Evolutionary conservation across 2,113 vertebrate genomes (phyloP).

Genomic region (Gallinago media): DNA sequence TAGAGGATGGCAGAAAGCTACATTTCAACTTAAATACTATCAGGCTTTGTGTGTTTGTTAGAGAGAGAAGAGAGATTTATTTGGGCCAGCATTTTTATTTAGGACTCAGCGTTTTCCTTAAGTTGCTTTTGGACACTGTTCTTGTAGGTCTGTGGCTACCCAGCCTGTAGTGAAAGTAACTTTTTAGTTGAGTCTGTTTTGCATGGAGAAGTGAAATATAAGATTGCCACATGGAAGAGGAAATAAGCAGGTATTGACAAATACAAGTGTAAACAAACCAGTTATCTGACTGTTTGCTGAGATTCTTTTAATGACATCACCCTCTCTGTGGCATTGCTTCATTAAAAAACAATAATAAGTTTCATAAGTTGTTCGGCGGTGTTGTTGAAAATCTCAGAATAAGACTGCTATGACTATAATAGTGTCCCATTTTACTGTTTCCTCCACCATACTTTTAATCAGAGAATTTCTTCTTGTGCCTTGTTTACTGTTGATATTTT

Average conservation of each 20-base stretch:
- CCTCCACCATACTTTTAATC: slow-evolving; percentile 76
- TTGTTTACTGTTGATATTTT: slow-evolving; percentile 89
- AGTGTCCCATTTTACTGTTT: slow-evolving; percentile 47
- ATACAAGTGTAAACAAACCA: neutral
- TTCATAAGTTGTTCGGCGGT: slow-evolving; percentile 13
- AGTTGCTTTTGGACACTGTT: neutral
- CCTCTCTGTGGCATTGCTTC: slow-evolving; percentile 39
- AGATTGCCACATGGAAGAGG: neutral
- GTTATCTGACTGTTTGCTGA: slow-evolving; percentile 12
- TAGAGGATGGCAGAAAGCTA: neutral
- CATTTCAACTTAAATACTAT: neutral
- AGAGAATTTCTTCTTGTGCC: slow-evolving; percentile 82
- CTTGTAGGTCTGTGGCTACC: neutral
- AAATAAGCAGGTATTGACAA: neutral
- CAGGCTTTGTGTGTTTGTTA: neutral
- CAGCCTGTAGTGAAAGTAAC: neutral
- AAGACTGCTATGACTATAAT: slow-evolving; percentile 6
- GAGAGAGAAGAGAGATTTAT: neutral
- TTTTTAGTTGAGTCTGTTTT: neutral
- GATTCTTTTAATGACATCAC: slow-evolving; percentile 19
- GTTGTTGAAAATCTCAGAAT: slow-evolving; percentile 50
- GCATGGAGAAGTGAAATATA: neutral
- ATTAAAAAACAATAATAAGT: slow-evolving; percentile 66
- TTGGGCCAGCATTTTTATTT: neutral
- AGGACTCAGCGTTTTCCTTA: neutral